These are phyloP conservation scores for Meteorus sp. DNA, from an alignment of 1,140 invertebrate species.

Conservation along the genomic window DNA sequence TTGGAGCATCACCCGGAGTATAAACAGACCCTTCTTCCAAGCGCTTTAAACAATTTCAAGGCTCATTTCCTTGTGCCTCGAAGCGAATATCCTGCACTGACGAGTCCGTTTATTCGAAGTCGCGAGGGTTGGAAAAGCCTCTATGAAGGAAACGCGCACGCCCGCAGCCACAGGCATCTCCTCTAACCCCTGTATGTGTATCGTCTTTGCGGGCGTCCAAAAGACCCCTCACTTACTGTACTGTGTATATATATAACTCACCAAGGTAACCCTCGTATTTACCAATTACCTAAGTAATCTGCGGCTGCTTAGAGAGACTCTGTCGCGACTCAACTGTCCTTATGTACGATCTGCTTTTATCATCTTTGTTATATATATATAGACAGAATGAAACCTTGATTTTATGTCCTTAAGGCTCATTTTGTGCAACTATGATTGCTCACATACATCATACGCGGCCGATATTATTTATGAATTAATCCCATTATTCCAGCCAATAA, in stretches of 20 bases:
- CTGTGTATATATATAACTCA: conserved; percentile 34
- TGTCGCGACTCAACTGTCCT: conserved; percentile 41
- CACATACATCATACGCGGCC: no score
- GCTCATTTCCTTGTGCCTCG: conserved; percentile 60
- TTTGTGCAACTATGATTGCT: no score
- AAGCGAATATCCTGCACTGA: conserved; percentile 57
- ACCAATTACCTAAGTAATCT: conserved; percentile 61
- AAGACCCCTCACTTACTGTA: conserved; percentile 33
- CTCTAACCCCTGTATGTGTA: no score
- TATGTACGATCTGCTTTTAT: conserved; percentile 23
- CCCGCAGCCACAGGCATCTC: conserved; percentile 37
- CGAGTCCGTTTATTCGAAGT: no score
- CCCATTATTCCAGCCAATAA: no score
- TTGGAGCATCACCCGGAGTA: no score
- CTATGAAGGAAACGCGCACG: conserved; percentile 1
- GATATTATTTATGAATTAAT: no score
- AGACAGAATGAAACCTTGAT: not conserved
- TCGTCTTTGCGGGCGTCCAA: conserved; percentile 24
- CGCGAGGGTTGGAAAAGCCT: conserved; percentile 21
- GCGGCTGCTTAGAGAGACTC: conserved; percentile 44
- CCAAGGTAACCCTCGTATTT: conserved; percentile 56
- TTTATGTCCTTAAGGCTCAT: no score
- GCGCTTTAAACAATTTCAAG: conserved; percentile 61
- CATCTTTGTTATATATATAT: conserved; percentile 1
- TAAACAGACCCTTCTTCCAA: conserved; percentile 51